Conservation (phyloP, 2,888 invertebrate genomes). For the Chesias legatella region DNA sequence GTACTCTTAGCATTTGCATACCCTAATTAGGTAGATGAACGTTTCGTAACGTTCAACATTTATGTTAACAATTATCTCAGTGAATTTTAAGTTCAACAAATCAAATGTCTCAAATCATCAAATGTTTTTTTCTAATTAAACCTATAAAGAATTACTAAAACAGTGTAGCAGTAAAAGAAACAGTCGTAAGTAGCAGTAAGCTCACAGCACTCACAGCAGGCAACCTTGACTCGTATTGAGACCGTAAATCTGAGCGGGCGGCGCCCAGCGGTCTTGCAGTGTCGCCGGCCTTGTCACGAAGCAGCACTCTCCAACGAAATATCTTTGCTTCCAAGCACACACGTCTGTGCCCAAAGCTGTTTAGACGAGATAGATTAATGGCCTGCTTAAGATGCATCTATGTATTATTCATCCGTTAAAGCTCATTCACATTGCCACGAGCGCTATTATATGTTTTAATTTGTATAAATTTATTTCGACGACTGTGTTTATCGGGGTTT, state of each 20-base stretch:
- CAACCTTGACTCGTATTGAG: slow-evolving; percentile 6
- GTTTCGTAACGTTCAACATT: too few species aligned
- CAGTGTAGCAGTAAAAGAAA: too few species aligned
- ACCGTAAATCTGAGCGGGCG: slow-evolving; percentile 49
- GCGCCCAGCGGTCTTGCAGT: slow-evolving; percentile 60
- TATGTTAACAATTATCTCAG: too few species aligned
- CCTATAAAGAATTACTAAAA: too few species aligned
- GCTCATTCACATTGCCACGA: slow-evolving; percentile 2
- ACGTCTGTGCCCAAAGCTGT: slow-evolving; percentile 6
- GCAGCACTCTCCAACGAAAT: slow-evolving; percentile 22
- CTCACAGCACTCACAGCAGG: neutral
- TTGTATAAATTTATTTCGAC: neutral
- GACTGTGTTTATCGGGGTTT: too few species aligned
- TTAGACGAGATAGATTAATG: slow-evolving; percentile 7
- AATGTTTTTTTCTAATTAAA: too few species aligned
- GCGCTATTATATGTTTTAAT: neutral
- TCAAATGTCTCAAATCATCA: too few species aligned
- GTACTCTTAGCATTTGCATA: slow-evolving; percentile 8
- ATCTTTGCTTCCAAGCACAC: slow-evolving; percentile 20
- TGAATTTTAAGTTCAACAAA: too few species aligned
- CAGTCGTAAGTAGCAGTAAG: neutral
- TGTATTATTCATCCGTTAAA: slow-evolving; percentile 11
- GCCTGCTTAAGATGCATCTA: slow-evolving; percentile 4
- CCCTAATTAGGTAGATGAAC: slow-evolving; percentile 3
- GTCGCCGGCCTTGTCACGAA: slow-evolving; percentile 29